These are phyloP conservation scores for Ormia ochracea DNA, from an alignment of 2,888 invertebrate genomes.

Conservation along the genomic window DNA sequence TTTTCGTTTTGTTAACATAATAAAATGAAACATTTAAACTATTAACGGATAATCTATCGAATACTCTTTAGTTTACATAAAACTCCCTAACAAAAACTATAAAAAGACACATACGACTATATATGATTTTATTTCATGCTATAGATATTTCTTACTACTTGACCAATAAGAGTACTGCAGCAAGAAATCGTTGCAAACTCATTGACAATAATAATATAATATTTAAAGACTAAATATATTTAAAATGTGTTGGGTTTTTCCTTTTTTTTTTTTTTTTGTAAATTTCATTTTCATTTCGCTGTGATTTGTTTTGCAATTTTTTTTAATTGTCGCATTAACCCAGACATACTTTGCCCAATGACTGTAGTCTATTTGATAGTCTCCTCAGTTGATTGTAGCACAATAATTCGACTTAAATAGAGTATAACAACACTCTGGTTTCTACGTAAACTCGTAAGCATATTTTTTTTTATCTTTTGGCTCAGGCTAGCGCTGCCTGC, in stretches of 20 bases:
- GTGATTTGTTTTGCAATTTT: constrained; percentile 40
- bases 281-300: constrained; percentile 55
- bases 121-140: constrained; percentile 23
- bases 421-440: not conserved
- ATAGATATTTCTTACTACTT: not conserved
- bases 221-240: constrained; percentile 14
- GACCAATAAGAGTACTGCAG: not conserved
- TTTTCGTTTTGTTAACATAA: not conserved
- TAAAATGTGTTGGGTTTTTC: constrained; percentile 27
- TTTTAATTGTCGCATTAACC: constrained; percentile 52
- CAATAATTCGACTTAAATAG: constrained; percentile 38
- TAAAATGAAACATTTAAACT: not conserved
- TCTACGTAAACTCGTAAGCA: not conserved
- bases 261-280: constrained; percentile 22
- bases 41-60: not conserved
- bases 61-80: not conserved
- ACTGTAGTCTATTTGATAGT: constrained; percentile 50
- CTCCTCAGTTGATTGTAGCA: constrained; percentile 49
- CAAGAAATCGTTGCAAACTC: not conserved
- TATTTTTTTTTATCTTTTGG: constrained; percentile 31
- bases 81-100: not conserved
- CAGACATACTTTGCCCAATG: constrained; percentile 55
- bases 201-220: not conserved
- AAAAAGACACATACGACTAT: not conserved
- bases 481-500: constrained; percentile 41